Conservation (phyloP, 2,113 vertebrate genomes). For the Laterallus jamaicensis region DNA sequence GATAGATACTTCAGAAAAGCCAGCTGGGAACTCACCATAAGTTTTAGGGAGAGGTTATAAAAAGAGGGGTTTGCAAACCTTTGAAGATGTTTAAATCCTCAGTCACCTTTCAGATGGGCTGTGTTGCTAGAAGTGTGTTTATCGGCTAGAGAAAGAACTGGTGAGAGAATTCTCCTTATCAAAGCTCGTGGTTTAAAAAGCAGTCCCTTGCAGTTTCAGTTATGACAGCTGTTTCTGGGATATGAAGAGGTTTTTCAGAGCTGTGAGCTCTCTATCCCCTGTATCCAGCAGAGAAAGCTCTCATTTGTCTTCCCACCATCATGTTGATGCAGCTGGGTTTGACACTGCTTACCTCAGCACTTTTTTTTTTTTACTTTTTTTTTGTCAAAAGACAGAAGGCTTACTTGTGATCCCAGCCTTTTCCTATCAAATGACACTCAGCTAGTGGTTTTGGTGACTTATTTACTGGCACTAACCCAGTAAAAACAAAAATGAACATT, state of each 20-base stretch:
- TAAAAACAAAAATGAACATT: slow-evolving; percentile 80
- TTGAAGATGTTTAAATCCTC: slow-evolving; percentile 33
- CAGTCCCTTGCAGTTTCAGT: slow-evolving; percentile 50
- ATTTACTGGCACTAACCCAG: slow-evolving; percentile 80
- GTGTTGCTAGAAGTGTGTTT: slow-evolving; percentile 34
- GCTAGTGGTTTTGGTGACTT: slow-evolving; percentile 78
- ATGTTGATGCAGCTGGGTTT: slow-evolving; percentile 84
- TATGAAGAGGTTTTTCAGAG: slow-evolving; percentile 67
- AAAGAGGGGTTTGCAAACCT: neutral
- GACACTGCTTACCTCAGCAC: slow-evolving; percentile 82
- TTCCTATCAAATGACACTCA: slow-evolving; percentile 85
- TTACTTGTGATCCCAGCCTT: slow-evolving; percentile 82
- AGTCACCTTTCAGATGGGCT: slow-evolving; percentile 33
- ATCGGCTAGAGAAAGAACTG: neutral
- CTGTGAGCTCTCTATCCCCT: slow-evolving; percentile 58
- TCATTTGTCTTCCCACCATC: slow-evolving; percentile 78
- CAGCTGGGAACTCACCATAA: neutral
- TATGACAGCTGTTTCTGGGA: slow-evolving; percentile 69
- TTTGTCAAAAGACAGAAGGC: slow-evolving; percentile 77
- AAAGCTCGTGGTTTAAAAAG: slow-evolving; percentile 35
- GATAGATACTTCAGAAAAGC: neutral
- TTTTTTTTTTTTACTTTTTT: slow-evolving; percentile 62
- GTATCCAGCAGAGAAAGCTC: slow-evolving; percentile 78
- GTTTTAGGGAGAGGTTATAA: neutral
- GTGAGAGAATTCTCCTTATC: slow-evolving; percentile 59